A percentile compares a stretch with the other conserved stretches of the same genome.
Evolutionary conservation across 2,888 invertebrate genomes (phyloP).

Genomic region (Drosophila prolongata): DNA sequence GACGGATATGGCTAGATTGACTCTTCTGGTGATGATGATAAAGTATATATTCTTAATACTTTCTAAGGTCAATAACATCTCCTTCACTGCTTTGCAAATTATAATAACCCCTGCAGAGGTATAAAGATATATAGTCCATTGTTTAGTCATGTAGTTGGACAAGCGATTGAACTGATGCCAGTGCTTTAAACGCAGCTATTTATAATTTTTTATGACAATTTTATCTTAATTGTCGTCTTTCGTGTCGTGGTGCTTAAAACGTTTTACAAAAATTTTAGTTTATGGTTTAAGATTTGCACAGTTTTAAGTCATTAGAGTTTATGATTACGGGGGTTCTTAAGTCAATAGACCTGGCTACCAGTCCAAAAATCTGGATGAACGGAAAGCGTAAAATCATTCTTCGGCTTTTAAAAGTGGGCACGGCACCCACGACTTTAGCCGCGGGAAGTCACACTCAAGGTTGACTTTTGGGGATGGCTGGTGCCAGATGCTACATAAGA

Average conservation of each 20-base stretch:
- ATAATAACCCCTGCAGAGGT: no score
- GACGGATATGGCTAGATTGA: no score
- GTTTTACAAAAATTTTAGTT: constrained; percentile 8
- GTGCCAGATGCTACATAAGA: neutral
- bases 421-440: neutral
- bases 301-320: constrained; percentile 7
- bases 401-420: constrained; percentile 2
- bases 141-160: no score
- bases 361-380: constrained; percentile 6
- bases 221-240: constrained; percentile 19
- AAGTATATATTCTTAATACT: no score
- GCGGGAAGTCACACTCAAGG: neutral
- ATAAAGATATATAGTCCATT: no score
- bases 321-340: constrained; percentile 10
- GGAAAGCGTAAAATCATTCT: neutral
- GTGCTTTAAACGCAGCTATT: neutral
- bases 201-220: neutral
- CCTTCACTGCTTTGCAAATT: no score
- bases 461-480: neutral
- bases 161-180: neutral
- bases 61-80: no score
- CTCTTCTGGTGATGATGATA: no score
- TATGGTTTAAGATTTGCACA: constrained; percentile 4
- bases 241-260: constrained; percentile 6
- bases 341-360: constrained; percentile 16